These are phyloP conservation scores for Agrilus biguttatus DNA, from an alignment of 2,888 invertebrate genomes.

Conservation along the genomic window DNA sequence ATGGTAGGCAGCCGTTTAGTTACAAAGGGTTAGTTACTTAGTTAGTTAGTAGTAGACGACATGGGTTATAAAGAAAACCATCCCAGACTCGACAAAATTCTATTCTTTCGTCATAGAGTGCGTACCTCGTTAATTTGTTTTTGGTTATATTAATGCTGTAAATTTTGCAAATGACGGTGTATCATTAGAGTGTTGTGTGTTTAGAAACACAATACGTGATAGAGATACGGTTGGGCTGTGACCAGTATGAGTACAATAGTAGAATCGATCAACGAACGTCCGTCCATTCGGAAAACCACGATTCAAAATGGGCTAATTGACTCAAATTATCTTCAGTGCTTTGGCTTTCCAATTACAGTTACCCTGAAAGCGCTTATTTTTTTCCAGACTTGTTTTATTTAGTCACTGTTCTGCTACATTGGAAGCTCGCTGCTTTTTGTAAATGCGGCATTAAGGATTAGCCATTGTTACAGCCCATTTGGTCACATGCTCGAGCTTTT, in stretches of 20 bases:
- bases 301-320: slow-evolving; percentile 25
- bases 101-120: no score
- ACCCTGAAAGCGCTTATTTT: slow-evolving; percentile 18
- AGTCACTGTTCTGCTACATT: slow-evolving; percentile 1
- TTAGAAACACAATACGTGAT: slow-evolving; percentile 27
- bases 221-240: slow-evolving; percentile 26
- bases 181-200: slow-evolving; percentile 26
- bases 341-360: slow-evolving; percentile 15
- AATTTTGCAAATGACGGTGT: slow-evolving; percentile 17
- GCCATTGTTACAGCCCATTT: no score
- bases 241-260: slow-evolving; percentile 24
- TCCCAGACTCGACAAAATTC: no score
- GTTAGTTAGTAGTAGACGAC: no score
- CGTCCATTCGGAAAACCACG: slow-evolving; percentile 24
- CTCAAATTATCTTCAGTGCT: slow-evolving; percentile 24
- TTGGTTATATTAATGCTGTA: slow-evolving; percentile 8
- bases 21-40: no score
- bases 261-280: slow-evolving; percentile 21
- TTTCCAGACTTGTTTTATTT: slow-evolving; percentile 12
- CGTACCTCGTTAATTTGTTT: slow-evolving; percentile 6
- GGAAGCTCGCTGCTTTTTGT: slow-evolving; percentile 1
- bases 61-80: background rate
- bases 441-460: no score
- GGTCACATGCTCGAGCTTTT: no score
- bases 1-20: no score